Evolutionary conservation across 2,888 invertebrate species (phyloP).

Genomic region (Tubulanus polymorphus): DNA sequence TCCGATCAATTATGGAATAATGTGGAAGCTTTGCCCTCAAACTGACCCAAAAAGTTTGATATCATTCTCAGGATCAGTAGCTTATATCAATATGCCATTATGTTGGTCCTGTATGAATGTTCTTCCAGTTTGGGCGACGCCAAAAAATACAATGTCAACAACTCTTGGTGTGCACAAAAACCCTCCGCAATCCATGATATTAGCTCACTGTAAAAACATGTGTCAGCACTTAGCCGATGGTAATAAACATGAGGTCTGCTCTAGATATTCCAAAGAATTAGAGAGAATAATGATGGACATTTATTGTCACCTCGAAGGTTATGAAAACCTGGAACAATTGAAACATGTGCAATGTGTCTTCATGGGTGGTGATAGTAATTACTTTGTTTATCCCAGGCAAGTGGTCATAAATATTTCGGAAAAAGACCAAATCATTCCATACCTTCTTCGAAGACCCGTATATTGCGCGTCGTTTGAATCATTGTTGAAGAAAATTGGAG

Average conservation of each 20-base stretch:
- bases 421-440: constrained; percentile 25
- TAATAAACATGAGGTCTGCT: no score
- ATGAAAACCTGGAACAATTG: background rate
- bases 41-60: background rate
- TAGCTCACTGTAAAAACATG: background rate
- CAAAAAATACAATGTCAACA: background rate
- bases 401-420: constrained; percentile 21
- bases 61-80: background rate
- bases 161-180: no score
- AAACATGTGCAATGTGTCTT: background rate
- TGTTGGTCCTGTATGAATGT: background rate
- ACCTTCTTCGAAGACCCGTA: constrained; percentile 26
- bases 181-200: no score
- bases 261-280: background rate
- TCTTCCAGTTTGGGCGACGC: background rate
- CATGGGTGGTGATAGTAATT: constrained; percentile 8
- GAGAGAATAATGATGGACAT: background rate
- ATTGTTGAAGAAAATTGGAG: constrained; percentile 28
- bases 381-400: constrained; percentile 17
- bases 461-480: constrained; percentile 20
- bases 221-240: background rate
- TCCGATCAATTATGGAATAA: background rate
- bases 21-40: background rate
- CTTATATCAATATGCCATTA: background rate
- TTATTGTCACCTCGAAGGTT: background rate